Conservation (phyloP, 2,113 vertebrate species). For the Pelecanoides urinatrix region DNA sequence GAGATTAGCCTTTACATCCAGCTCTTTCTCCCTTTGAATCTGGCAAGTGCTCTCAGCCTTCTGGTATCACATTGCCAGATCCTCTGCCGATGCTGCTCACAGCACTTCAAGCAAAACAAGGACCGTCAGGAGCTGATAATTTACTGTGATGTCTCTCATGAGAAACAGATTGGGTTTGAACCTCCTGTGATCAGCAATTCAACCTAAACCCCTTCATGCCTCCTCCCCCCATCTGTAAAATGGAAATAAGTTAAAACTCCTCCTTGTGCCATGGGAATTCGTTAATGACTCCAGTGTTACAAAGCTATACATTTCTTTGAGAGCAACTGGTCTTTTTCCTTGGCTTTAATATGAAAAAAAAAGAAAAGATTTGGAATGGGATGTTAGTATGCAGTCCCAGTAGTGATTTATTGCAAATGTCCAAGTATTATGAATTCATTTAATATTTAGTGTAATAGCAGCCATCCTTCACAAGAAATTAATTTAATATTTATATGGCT, state of each 20-base stretch:
- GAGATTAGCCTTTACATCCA: neutral
- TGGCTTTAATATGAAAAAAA: neutral
- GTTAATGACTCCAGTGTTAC: neutral
- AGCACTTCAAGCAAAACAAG: neutral
- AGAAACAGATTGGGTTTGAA: neutral
- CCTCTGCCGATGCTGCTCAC: neutral
- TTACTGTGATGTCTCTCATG: neutral
- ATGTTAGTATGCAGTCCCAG: neutral
- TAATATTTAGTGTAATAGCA: slow-evolving; percentile 43
- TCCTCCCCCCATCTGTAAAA: neutral
- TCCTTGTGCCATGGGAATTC: neutral
- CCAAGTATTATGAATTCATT: slow-evolving; percentile 40
- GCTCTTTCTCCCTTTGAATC: neutral
- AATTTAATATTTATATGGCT: slow-evolving; percentile 12
- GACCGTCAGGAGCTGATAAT: neutral
- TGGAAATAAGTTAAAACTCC: neutral
- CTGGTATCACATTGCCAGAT: neutral
- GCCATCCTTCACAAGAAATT: slow-evolving; percentile 27
- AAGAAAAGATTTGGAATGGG: neutral
- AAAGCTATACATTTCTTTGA: neutral
- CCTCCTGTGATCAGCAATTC: neutral
- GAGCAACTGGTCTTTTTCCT: neutral
- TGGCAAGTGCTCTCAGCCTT: neutral
- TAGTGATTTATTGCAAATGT: slow-evolving; percentile 27
- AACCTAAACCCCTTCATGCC: neutral